A percentile compares a stretch with the other conserved stretches of the same genome.
Conservation (phyloP, 2,797 vertebrate genomes). For the Tamandua tetradactyla region DNA sequence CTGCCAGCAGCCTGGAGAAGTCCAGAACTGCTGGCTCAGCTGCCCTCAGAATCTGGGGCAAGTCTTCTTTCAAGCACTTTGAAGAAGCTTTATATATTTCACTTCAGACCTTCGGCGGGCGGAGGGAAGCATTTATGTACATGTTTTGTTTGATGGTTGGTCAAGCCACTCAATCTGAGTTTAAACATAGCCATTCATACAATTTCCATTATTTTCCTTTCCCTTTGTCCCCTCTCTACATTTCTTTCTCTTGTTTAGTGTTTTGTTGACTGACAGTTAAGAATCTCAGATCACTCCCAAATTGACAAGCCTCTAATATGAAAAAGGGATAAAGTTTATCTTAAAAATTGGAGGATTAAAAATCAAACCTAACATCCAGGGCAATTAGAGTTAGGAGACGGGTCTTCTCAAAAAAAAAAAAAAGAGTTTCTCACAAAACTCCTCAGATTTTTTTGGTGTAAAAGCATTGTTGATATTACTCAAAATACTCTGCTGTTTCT, state of each 20-base stretch:
- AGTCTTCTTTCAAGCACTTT: neutral
- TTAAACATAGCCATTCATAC: neutral
- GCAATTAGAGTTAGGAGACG: neutral
- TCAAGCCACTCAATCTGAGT: neutral
- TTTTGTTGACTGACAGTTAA: neutral
- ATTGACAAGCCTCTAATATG: neutral
- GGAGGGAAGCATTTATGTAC: neutral
- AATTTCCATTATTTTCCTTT: constrained; percentile 21
- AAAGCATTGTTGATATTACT: neutral
- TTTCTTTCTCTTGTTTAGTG: neutral
- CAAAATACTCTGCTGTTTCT: neutral
- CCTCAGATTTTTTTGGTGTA: neutral
- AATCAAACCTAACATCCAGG: neutral
- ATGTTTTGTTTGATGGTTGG: neutral
- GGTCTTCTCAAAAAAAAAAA: neutral
- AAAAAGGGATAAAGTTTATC: neutral
- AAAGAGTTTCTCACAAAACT: neutral
- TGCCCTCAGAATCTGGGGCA: neutral
- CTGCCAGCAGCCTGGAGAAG: neutral
- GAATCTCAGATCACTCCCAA: neutral
- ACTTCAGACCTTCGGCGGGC: neutral
- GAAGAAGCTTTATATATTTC: neutral
- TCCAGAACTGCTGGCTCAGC: neutral
- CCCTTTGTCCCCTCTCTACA: neutral
- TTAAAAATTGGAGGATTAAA: neutral